Conservation (phyloP, 2,888 invertebrate species). For the Philopedon plagiatum region DNA sequence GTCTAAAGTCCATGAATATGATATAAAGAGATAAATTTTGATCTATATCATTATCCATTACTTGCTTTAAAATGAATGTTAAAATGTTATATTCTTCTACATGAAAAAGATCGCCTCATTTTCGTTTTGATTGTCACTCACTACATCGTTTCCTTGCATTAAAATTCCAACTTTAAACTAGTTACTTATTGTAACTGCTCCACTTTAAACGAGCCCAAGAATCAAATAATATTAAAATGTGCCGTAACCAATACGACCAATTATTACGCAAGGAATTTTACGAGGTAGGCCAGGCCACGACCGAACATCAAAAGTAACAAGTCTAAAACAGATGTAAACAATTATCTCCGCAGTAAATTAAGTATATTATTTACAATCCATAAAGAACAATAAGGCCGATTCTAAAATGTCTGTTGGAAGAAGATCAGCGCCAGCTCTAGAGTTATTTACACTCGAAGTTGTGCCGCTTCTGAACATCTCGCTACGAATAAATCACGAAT, state of each 20-base stretch:
- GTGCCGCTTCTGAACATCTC: slow-evolving; percentile 46
- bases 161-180: too few species aligned
- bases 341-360: slow-evolving; percentile 45
- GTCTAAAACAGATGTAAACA: slow-evolving; percentile 45
- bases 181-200: too few species aligned
- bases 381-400: slow-evolving; percentile 50
- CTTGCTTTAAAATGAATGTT: too few species aligned
- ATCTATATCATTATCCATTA: too few species aligned
- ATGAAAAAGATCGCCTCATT: too few species aligned
- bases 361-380: slow-evolving; percentile 51
- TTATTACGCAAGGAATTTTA: slow-evolving; percentile 1
- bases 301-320: slow-evolving; percentile 33
- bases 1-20: too few species aligned
- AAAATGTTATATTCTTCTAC: too few species aligned
- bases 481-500: slow-evolving; percentile 59
- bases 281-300: neutral
- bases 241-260: neutral
- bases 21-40: too few species aligned
- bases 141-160: too few species aligned
- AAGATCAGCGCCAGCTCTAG: slow-evolving; percentile 44
- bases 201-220: too few species aligned
- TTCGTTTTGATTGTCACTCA: too few species aligned
- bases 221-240: neutral
- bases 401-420: slow-evolving; percentile 45
- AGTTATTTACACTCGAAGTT: slow-evolving; percentile 48